Conservation (phyloP, 2,888 invertebrate genomes). For the Cheilosia variabilis region DNA sequence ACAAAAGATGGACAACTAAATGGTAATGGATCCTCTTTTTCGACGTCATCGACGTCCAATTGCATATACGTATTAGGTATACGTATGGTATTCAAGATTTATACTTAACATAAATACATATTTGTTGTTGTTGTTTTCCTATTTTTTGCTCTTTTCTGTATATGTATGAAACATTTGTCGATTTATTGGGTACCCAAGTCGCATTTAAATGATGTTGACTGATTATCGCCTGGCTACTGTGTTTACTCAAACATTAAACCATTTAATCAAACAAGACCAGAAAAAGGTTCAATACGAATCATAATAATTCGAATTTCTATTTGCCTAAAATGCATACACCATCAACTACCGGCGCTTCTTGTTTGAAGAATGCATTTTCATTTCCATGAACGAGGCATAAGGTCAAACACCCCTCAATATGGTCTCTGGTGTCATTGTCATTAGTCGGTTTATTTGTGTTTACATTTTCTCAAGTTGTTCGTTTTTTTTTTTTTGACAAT, state of each 20-base stretch:
- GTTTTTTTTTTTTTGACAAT: background rate
- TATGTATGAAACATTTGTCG: too few species aligned
- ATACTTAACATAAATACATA: too few species aligned
- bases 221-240: conserved; percentile 56
- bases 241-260: conserved; percentile 45
- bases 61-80: too few species aligned
- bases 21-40: too few species aligned
- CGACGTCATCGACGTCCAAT: too few species aligned
- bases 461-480: conserved; percentile 17
- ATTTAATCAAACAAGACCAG: conserved; percentile 53
- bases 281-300: conserved; percentile 7
- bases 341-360: conserved; percentile 19
- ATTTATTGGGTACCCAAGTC: background rate
- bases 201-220: conserved; percentile 51
- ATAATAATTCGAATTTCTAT: conserved; percentile 10
- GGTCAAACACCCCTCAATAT: conserved; percentile 61
- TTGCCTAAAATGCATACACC: conserved; percentile 33
- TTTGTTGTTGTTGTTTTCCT: too few species aligned
- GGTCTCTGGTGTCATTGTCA: conserved; percentile 58
- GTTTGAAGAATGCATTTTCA: conserved; percentile 56
- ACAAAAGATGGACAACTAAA: too few species aligned
- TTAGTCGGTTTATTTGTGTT: conserved; percentile 42
- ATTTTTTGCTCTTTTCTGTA: too few species aligned
- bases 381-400: conserved; percentile 53
- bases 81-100: too few species aligned